Evolutionary conservation across 2,797 vertebrate species (phyloP).

Genomic region (Danio tinwini): DNA sequence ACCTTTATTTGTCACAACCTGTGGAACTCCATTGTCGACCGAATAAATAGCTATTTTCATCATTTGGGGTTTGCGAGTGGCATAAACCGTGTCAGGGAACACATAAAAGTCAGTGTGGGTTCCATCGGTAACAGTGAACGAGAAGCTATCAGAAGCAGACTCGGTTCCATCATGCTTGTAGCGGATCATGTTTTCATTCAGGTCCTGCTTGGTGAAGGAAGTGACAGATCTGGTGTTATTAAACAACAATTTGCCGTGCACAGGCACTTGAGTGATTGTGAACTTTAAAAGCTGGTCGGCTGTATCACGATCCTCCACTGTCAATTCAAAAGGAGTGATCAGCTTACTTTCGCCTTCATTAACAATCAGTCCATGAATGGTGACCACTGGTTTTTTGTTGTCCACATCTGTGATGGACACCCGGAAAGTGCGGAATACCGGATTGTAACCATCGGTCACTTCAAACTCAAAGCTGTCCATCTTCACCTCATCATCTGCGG

Average conservation of each 20-base stretch:
- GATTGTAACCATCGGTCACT: slow-evolving; percentile 95
- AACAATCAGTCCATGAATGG: slow-evolving; percentile 84
- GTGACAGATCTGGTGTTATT: slow-evolving; percentile 83
- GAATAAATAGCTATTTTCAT: slow-evolving; percentile 89
- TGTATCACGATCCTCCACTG: slow-evolving; percentile 93
- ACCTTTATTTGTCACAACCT: slow-evolving; percentile 90
- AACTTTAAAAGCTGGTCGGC: slow-evolving; percentile 86
- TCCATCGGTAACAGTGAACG: slow-evolving; percentile 93
- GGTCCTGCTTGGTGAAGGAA: slow-evolving; percentile 92
- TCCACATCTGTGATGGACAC: slow-evolving; percentile 94
- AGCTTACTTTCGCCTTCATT: slow-evolving; percentile 89
- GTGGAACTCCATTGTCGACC: slow-evolving; percentile 89
- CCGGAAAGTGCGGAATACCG: slow-evolving; percentile 94
- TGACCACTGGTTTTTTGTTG: slow-evolving; percentile 95
- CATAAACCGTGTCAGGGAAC: slow-evolving; percentile 91
- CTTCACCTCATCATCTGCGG: slow-evolving; percentile 92
- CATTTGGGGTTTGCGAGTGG: slow-evolving; percentile 88
- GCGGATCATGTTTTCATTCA: slow-evolving; percentile 95
- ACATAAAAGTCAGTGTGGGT: slow-evolving; percentile 94
- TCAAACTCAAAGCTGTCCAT: slow-evolving; percentile 99
- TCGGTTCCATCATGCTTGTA: slow-evolving; percentile 94
- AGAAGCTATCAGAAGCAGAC: slow-evolving; percentile 90
- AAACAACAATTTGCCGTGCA: slow-evolving; percentile 89
- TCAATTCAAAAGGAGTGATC: slow-evolving; percentile 95
- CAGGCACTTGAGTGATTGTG: slow-evolving; percentile 87